These are phyloP conservation scores for Rissa tridactyla DNA, from an alignment of 2,113 vertebrate genomes.

Conservation along the genomic window DNA sequence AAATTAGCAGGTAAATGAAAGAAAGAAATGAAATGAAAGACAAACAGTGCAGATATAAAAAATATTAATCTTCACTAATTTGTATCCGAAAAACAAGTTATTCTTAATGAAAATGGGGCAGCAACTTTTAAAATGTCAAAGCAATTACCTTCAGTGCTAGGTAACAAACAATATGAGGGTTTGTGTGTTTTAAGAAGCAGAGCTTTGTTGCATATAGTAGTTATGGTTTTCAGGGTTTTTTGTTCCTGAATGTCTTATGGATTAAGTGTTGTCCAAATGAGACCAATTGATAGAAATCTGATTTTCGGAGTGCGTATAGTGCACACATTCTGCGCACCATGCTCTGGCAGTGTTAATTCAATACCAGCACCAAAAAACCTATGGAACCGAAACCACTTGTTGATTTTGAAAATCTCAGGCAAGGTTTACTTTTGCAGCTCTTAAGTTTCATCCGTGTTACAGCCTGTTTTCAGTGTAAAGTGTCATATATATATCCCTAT, in stretches of 20 bases:
- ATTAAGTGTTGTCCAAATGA: not conserved
- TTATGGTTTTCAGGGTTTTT: not conserved
- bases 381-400: not conserved
- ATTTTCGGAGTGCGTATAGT: not conserved
- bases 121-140: not conserved
- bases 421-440: not conserved
- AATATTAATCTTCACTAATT: not conserved
- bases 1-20: not conserved
- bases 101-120: not conserved
- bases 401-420: not conserved
- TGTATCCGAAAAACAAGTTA: not conserved
- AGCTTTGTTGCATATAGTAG: not conserved
- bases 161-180: not conserved
- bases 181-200: not conserved
- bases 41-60: not conserved
- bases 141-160: not conserved
- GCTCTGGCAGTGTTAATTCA: not conserved
- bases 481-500: not conserved
- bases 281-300: not conserved
- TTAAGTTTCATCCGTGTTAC: not conserved
- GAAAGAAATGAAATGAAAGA: not conserved
- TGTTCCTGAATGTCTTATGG: not conserved
- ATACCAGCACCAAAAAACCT: not conserved
- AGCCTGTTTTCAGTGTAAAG: not conserved
- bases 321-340: fast-evolving